Evolutionary conservation across 2,113 vertebrate genomes (phyloP), one percentile per base, ranked within the genome.

Genomic region (Numida meleagris): DNA sequence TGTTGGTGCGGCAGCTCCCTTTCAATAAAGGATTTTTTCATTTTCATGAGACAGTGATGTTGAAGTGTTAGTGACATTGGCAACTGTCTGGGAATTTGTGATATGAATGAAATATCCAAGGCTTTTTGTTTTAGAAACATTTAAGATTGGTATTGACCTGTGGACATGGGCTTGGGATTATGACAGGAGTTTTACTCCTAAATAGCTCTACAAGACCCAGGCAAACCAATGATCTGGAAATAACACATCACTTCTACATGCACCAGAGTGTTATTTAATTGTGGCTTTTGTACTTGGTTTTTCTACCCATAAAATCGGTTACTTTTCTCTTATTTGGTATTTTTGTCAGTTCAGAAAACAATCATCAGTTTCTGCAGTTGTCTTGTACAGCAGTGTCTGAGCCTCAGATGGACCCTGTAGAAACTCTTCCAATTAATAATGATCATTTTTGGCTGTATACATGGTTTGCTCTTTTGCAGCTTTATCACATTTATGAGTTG

Each of bases 321-420:
- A 1, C 4, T 8, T 50, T 82, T 53, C 19, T 12, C 8, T 12
- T 6, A 0, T 2, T 27, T 43, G 50, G 14, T 12, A 15, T 20
- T 34, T 48, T 66, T 11, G 16, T 43, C 53, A 45, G 18, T 12
- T 58, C 6, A 45, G 36, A 53, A 7, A 51, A 0, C 7, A 70
- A 5, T 24, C n/a, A 8, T 9, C 18, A 1, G 20, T 3, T 24
- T 31, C 50, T 34, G 19, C 12, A 24, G 7, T 3, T 33, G 2
- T 14, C 17, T 12, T 1, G 0, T 5, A 0, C 27, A 1, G 19
- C 0, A 20, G 17, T 36, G 5, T 11, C 31, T 10, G 31, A 74
- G 36, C 83, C 38, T 31, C 17, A 34, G 55, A 43, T 33, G 31
- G 14, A 6, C 12, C 57, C 57, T 57, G 27, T 6, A 33, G 61